Conservation (phyloP, 2,888 invertebrate genomes). For the Cataglyphis albicans region DNA sequence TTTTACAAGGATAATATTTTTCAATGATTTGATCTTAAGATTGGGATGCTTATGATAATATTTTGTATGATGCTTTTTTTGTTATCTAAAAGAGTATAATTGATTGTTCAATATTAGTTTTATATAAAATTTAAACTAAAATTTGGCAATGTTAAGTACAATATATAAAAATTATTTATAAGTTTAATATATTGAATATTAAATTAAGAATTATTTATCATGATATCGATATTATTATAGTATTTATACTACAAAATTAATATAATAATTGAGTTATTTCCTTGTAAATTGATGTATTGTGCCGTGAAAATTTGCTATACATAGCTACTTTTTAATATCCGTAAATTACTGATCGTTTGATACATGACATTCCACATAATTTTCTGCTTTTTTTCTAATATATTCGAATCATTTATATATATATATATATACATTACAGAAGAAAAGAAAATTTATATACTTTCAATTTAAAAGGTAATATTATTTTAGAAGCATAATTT, state of each 20-base stretch:
- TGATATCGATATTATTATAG: conserved; percentile 14
- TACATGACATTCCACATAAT: conserved; percentile 27
- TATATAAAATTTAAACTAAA: neutral
- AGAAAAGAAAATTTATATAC: neutral
- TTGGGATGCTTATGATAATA: conserved; percentile 15
- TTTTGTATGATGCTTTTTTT: neutral
- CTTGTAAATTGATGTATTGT: conserved; percentile 73
- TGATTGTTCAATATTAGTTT: neutral
- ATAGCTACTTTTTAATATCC: conserved; percentile 48
- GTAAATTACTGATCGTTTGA: conserved; percentile 67
- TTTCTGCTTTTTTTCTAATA: neutral
- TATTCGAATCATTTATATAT: neutral
- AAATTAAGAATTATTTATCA: conserved; percentile 3
- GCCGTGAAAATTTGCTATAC: conserved; percentile 56
- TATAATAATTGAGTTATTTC: conserved; percentile 53
- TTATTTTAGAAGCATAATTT: conserved; percentile 7
- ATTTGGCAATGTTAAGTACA: neutral
- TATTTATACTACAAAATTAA: neutral
- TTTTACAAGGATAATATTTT: conserved; percentile 75
- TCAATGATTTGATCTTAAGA: conserved; percentile 63
- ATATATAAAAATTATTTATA: conserved; percentile 9
- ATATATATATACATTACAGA: neutral
- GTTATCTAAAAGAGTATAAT: neutral
- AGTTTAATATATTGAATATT: conserved; percentile 27
- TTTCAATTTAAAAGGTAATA: conserved; percentile 14